Base-by-base conservation (phyloP, 1,140 invertebrate species). In the Leptinotarsa defecta region DNA sequence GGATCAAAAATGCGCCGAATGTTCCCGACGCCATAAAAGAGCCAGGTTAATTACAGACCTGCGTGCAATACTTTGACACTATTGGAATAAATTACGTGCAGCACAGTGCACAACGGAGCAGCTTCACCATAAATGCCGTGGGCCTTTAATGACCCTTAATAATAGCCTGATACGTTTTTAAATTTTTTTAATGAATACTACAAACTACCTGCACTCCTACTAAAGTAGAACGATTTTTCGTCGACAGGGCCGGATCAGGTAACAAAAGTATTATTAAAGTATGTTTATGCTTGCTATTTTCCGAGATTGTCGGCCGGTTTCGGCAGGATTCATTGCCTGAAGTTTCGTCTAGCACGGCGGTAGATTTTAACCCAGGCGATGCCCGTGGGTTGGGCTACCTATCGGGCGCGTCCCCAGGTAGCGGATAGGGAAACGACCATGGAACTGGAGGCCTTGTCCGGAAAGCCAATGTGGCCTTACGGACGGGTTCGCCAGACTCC, bases 151-250 rank as follows among this genome's bases (percentile, higher is more conserved):
- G 52, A 17, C 15, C 52, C 52, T 57, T 57, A 57, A 57, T 57
- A 57, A 57, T 57, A 57, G 52, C 52, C 52, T 19, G 15, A 57
- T 57, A 57, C 6, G 52, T 57, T 57, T 57, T 57, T 19, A 8
- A 17, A 57, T 17, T 57, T 57, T 57, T 57, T 57, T 17, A 57
- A 57, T 57, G 15, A 57, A 57, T 57, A 57, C 52, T 57, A 57
- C 52, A 57, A 57, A 57, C 52, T 57, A 57, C 52, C 52, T 57
- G 52, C 52, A 57, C 52, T 57, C 52, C 52, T 57, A 57, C 52
- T 57, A 57, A 57, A 57, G 52, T 57, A 57, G 52, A 57, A 15
- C 52, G 52, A 17, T 57, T 57, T 57, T 19, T 15, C 15, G n/a
- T 57, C 15, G 6, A 57, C 52, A 57, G 52, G 52, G 52, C 3